A percentile compares a stretch with the other conserved stretches of the same genome.
Evolutionary conservation across 2,888 invertebrate species (phyloP).

Genomic region (Trichopria drosophilae): DNA sequence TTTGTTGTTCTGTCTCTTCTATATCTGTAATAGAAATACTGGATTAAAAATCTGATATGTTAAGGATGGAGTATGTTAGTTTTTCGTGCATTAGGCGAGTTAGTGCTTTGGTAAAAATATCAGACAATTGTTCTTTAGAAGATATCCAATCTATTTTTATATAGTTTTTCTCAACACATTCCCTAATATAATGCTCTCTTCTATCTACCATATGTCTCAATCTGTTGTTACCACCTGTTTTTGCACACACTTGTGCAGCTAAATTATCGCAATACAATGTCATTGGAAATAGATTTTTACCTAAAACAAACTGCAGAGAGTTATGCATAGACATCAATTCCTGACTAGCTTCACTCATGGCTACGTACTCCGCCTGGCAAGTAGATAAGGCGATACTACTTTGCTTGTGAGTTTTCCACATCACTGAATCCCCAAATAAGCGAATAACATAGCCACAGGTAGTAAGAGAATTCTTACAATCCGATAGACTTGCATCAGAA

Average conservation of each 20-base stretch:
- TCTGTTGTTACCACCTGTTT: not conserved
- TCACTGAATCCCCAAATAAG: too few relatives aligned
- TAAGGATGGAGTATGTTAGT: not conserved
- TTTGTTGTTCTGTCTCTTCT: not conserved
- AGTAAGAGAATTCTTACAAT: too few relatives aligned
- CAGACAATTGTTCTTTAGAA: conserved; percentile 1
- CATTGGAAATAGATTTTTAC: not conserved
- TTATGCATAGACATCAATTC: conserved; percentile 3
- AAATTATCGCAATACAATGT: not conserved
- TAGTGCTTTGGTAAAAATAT: not conserved
- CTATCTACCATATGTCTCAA: not conserved
- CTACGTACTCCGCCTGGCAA: too few relatives aligned
- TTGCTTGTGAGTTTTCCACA: too few relatives aligned
- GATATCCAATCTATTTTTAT: too few relatives aligned
- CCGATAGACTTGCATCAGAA: not conserved
- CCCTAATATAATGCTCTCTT: conserved; percentile 7
- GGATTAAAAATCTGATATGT: not conserved
- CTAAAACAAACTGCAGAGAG: not conserved
- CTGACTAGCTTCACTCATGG: too few relatives aligned
- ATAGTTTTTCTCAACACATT: too few relatives aligned
- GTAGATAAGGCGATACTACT: too few relatives aligned
- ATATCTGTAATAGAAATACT: not conserved
- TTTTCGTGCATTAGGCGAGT: not conserved
- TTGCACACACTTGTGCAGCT: not conserved
- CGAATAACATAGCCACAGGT: too few relatives aligned